Evolutionary conservation across 1,140 invertebrate species (phyloP).

Genomic region (Scaptodrosophila lebanonensis): DNA sequence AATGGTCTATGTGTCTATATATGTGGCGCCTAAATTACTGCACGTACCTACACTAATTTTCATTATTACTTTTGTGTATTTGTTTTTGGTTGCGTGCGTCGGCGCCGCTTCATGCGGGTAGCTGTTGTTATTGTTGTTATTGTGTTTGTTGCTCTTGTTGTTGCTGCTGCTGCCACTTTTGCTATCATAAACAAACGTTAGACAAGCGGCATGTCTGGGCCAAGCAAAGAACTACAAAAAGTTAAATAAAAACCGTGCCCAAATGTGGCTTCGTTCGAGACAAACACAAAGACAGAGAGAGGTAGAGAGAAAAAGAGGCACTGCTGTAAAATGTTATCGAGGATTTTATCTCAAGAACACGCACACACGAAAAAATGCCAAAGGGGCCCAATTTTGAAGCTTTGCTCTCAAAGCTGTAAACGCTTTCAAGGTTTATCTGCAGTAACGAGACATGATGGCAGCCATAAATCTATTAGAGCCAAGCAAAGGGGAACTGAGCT

Average conservation of each 20-base stretch:
- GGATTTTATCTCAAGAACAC: slow-evolving; percentile 24
- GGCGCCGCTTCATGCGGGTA: slow-evolving; percentile 54
- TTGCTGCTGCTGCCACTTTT: no score
- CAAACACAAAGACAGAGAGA: slow-evolving; percentile 11
- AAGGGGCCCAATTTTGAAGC: no score
- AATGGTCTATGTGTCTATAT: background rate
- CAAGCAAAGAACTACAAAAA: background rate
- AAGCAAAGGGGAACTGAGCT: no score
- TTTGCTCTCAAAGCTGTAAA: no score
- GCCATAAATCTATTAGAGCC: no score
- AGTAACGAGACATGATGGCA: no score
- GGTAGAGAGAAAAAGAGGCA: no score
- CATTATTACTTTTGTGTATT: slow-evolving; percentile 50
- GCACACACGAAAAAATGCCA: no score
- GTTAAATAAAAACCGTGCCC: slow-evolving; percentile 15
- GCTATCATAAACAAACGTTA: slow-evolving; percentile 54
- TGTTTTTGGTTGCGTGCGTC: slow-evolving; percentile 48
- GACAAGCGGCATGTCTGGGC: slow-evolving; percentile 10
- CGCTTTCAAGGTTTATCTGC: no score
- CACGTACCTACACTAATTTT: slow-evolving; percentile 59
- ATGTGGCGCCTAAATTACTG: slow-evolving; percentile 66
- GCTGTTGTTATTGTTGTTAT: no score
- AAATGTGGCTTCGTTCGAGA: no score
- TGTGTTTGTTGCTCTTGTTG: no score
- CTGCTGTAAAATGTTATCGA: slow-evolving; percentile 46